Conservation (phyloP, 2,113 vertebrate genomes). For the Otus sunia region DNA sequence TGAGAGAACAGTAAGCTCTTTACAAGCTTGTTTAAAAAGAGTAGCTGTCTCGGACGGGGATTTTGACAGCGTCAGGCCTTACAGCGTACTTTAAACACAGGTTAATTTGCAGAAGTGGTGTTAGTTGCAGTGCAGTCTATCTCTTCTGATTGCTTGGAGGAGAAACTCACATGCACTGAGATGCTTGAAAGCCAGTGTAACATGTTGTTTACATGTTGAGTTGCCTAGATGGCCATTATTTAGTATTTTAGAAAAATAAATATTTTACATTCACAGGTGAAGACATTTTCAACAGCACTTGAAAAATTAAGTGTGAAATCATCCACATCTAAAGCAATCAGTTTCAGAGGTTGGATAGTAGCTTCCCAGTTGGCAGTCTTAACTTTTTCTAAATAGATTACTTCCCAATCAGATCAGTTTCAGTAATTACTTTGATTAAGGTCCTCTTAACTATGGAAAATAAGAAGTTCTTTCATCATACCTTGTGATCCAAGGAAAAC, state of each 20-base stretch:
- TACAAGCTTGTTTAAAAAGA: neutral
- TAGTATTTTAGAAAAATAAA: conserved; percentile 14
- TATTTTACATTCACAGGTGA: conserved; percentile 17
- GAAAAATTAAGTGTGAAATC: conserved; percentile 14
- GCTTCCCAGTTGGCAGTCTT: neutral
- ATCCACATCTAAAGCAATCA: neutral
- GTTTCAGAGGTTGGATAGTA: neutral
- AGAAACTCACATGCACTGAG: fast-evolving
- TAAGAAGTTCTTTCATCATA: neutral
- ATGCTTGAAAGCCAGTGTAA: neutral
- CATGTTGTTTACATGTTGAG: neutral
- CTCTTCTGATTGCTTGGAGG: neutral
- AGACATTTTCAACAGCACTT: conserved; percentile 28
- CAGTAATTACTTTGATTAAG: conserved; percentile 15
- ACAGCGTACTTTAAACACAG: fast-evolving
- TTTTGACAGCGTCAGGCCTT: neutral
- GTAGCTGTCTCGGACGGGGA: neutral
- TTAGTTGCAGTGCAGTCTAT: neutral
- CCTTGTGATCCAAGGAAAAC: neutral
- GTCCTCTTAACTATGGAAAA: neutral
- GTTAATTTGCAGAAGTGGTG: neutral
- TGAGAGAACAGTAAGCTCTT: neutral
- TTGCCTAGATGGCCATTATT: neutral
- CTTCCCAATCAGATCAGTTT: conserved; percentile 28
- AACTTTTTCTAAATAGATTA: conserved; percentile 21